Conservation (phyloP, 2,797 vertebrate genomes). For the Acomys russatus region DNA sequence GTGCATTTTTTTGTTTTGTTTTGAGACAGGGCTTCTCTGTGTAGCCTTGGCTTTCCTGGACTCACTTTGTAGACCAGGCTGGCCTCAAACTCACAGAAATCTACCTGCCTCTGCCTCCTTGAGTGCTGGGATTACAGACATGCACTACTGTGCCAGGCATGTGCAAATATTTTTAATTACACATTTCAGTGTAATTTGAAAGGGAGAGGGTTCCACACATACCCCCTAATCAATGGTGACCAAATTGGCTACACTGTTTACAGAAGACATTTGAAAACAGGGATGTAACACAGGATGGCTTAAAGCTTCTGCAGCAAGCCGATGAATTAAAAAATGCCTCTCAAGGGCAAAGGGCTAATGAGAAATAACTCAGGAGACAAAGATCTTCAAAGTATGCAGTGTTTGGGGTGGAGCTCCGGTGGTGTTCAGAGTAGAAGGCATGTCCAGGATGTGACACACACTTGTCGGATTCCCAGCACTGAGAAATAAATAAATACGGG, state of each 20-base stretch:
- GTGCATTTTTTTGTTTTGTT: no score
- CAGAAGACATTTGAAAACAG: slow-evolving; percentile 68
- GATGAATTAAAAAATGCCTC: background rate
- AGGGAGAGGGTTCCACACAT: slow-evolving; percentile 69
- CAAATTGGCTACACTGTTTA: slow-evolving; percentile 4
- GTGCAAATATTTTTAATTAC: slow-evolving; percentile 75
- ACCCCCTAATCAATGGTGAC: slow-evolving; percentile 61
- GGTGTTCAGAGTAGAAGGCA: no score
- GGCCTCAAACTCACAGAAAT: no score
- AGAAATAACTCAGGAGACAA: slow-evolving; percentile 15
- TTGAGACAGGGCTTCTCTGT: no score
- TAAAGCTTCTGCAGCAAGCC: slow-evolving; percentile 59
- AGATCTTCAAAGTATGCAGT: background rate
- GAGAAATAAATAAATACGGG: background rate
- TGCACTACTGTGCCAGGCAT: background rate
- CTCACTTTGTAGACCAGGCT: no score
- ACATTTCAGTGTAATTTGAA: slow-evolving; percentile 76
- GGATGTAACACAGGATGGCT: slow-evolving; percentile 56
- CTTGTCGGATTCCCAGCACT: background rate
- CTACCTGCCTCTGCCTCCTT: no score
- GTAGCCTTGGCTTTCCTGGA: no score
- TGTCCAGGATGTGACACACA: no score
- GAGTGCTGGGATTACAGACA: no score
- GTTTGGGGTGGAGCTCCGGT: background rate
- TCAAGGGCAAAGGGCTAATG: background rate